phyloP scores from a whole-genome alignment of 2,797 vertebrate genomes.

The Selene dorsalis region DNA sequence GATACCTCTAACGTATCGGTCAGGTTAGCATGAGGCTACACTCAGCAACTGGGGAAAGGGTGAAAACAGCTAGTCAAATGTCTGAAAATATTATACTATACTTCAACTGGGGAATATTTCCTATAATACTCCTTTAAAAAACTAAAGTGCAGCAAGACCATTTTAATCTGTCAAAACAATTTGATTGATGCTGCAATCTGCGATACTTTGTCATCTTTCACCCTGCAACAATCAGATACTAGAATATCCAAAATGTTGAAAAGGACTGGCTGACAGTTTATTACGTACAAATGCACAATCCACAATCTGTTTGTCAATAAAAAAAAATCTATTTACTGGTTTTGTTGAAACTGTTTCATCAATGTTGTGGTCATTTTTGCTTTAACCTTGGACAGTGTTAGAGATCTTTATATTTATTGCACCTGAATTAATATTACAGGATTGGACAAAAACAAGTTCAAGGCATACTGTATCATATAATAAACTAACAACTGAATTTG shows the following conservation, averaged over 20 bases:
- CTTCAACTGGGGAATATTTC: neutral
- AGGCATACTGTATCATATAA: too few relatives aligned
- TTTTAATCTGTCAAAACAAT: neutral
- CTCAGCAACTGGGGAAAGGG: neutral
- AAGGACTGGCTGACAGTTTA: neutral
- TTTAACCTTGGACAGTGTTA: too few relatives aligned
- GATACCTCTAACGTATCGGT: neutral
- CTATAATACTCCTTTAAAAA: neutral
- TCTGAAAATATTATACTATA: too few relatives aligned
- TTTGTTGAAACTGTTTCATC: neutral
- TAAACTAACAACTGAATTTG: neutral
- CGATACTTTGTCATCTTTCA: neutral
- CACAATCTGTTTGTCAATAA: neutral
- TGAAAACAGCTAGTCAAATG: too few relatives aligned
- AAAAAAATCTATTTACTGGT: neutral
- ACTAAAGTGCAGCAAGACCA: neutral
- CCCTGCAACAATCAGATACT: too few relatives aligned
- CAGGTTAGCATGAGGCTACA: neutral
- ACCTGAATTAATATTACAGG: too few relatives aligned
- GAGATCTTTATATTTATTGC: too few relatives aligned
- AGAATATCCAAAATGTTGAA: too few relatives aligned
- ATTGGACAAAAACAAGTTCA: too few relatives aligned
- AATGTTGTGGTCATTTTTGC: neutral
- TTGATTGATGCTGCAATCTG: neutral
- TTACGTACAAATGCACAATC: neutral